phyloP scores from a whole-genome alignment of 2,797 vertebrate species.

The Siniperca obscura region DNA sequence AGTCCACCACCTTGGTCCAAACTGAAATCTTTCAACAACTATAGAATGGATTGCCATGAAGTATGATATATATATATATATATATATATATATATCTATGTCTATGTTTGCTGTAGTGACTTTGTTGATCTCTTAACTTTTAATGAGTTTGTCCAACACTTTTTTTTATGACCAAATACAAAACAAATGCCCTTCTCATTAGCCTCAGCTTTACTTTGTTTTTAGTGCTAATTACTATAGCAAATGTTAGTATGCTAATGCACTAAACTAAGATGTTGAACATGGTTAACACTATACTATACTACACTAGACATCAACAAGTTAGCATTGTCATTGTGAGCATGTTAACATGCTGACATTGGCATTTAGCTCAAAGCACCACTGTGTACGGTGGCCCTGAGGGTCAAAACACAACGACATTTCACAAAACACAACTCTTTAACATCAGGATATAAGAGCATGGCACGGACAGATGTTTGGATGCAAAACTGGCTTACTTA shows the following conservation, averaged over 20 bases:
- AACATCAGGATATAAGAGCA: no score
- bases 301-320: neutral
- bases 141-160: neutral
- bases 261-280: neutral
- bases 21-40: neutral
- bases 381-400: no score
- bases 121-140: neutral
- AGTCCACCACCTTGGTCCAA: neutral
- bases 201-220: neutral
- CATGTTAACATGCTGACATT: neutral
- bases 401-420: no score
- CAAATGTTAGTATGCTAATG: neutral
- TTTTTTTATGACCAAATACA: neutral
- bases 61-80: neutral
- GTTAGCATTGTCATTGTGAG: neutral
- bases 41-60: neutral
- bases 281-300: neutral
- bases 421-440: no score
- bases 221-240: neutral
- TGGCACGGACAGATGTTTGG: no score
- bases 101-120: no score
- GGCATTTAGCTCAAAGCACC: neutral
- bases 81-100: no score
- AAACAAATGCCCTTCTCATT: neutral
- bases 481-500: no score